A percentile compares a stretch with the other conserved stretches of the same genome.
Evolutionary conservation across 2,888 invertebrate genomes (phyloP).

Genomic region (Abrostola tripartita): DNA sequence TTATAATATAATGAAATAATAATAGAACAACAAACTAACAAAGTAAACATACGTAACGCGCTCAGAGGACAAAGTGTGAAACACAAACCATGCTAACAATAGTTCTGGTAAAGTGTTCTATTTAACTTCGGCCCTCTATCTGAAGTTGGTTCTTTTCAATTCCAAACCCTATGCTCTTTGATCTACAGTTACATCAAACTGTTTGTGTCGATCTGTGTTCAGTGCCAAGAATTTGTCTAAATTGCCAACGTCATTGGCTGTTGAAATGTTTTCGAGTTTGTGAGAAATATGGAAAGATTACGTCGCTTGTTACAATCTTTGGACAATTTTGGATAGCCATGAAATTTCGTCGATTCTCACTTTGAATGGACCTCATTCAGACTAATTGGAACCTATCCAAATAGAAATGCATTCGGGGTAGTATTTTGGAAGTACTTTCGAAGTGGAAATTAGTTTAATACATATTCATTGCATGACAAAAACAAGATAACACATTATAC

Average conservation of each 20-base stretch:
- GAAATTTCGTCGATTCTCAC: conserved; percentile 36
- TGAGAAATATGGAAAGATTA: conserved; percentile 38
- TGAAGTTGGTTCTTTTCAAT: conserved; percentile 36
- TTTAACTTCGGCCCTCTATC: conserved; percentile 43
- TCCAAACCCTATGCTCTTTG: conserved; percentile 18
- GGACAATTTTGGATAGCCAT: conserved; percentile 27
- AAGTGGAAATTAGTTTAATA: conserved; percentile 25
- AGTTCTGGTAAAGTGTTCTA: conserved; percentile 39
- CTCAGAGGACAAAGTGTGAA: conserved; percentile 29
- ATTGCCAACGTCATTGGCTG: conserved; percentile 31
- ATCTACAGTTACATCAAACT: conserved; percentile 21
- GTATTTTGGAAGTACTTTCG: conserved; percentile 39
- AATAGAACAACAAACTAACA: conserved; percentile 38
- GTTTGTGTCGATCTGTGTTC: conserved; percentile 37
- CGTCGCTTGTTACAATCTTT: conserved; percentile 31
- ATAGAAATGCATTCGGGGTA: conserved; percentile 44
- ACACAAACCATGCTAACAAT: conserved; percentile 42
- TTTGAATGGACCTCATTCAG: conserved; percentile 47
- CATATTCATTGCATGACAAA: conserved; percentile 34
- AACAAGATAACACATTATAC: conserved; percentile 9
- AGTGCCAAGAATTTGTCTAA: conserved; percentile 51
- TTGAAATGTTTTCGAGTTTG: conserved; percentile 31
- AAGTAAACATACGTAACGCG: conserved; percentile 31
- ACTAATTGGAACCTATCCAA: conserved; percentile 53
- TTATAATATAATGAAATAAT: conserved; percentile 44